Conservation (phyloP, 1,140 invertebrate species). For the Drosophila nigromelanica region DNA sequence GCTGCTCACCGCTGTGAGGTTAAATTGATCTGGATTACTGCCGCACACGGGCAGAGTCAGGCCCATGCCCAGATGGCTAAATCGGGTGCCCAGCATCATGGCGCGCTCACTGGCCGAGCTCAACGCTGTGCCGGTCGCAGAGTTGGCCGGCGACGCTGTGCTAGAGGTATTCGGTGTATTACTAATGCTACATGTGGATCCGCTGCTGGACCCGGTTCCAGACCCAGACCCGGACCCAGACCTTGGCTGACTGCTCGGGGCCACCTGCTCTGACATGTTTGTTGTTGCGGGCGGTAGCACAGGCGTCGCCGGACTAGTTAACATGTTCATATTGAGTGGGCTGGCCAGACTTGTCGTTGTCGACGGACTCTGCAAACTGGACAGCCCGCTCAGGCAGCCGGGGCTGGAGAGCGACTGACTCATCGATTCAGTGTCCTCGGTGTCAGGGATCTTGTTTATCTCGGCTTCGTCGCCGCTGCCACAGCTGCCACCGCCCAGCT, state of each 20-base stretch:
- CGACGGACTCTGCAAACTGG: conserved; percentile 90
- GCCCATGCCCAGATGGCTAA: conserved; percentile 77
- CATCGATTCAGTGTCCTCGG: conserved; percentile 87
- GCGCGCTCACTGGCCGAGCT: conserved; percentile 49
- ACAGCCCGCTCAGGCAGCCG: conserved; percentile 90
- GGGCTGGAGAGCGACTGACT: conserved; percentile 91
- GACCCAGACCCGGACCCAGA: conserved; percentile 13
- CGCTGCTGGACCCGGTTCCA: conserved; percentile 40
- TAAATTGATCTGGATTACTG: conserved; percentile 39
- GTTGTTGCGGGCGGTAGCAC: conserved; percentile 22
- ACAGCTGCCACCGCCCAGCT: conserved; percentile 85
- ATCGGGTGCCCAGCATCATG: conserved; percentile 72
- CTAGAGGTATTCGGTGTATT: conserved; percentile 71
- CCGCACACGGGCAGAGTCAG: conserved; percentile 35
- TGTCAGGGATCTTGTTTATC: conserved; percentile 87
- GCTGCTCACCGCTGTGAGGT: conserved; percentile 8
- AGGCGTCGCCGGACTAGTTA: conserved; percentile 83
- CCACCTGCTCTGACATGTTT: conserved; percentile 30
- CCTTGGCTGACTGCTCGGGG: conserved; percentile 19
- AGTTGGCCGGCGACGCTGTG: conserved; percentile 53
- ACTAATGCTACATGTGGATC: conserved; percentile 55
- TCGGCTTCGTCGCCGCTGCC: conserved; percentile 88
- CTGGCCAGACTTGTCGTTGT: conserved; percentile 88
- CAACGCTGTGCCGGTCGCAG: conserved; percentile 18
- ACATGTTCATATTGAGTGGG: conserved; percentile 86